Base-by-base conservation (phyloP, 64 coral and sea anemone species). In the Montipora cactus region DNA sequence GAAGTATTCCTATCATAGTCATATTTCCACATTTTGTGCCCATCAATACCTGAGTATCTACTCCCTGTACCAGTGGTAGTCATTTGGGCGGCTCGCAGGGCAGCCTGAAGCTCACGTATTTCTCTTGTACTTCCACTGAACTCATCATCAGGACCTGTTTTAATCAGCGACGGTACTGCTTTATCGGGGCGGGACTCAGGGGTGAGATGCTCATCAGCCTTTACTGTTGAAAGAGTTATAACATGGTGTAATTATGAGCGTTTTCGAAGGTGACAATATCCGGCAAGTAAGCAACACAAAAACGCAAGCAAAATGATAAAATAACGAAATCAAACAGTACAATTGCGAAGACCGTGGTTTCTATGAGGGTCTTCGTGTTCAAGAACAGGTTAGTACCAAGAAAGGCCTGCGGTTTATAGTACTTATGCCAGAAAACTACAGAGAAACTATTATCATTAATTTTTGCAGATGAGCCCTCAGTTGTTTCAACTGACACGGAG, bases 11-110 rank as follows among this genome's bases (percentile, higher is more conserved):
- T 19, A 7, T 10, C 10, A 10, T 64, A 64, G 13, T 15, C 61
- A 64, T 16, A 64, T 57, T 57, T 57, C 53, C 53, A 57, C 53
- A 57, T 57, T 57, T 57, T 57, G 6, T 37, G 1, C 11, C 11
- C 14, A 18, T 64, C 52, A 59, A 22, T 81, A 84, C 81, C 81
- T 67, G 81, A 84, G 59, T 84, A 67, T 90, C 84, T 95, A 21
- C 71, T 48, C 9, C 93, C 81, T 74, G 83, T 97, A 72, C 74
- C 96, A 49, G 95, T 97, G 7, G 22, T 78, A 67, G 88, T 95
- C 58, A 97, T 80, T 75, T 97, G 96, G 46, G 92, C 92, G 48
- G 92, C 91, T 67, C 76, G 84, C 1, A 97, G 93, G 5, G 96
- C 96, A 61, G 90, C 89, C 23, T 89, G 96, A 66, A 97, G 84